phyloP scores from a whole-genome alignment of 1,140 invertebrate species.

The Micrasema minimum region DNA sequence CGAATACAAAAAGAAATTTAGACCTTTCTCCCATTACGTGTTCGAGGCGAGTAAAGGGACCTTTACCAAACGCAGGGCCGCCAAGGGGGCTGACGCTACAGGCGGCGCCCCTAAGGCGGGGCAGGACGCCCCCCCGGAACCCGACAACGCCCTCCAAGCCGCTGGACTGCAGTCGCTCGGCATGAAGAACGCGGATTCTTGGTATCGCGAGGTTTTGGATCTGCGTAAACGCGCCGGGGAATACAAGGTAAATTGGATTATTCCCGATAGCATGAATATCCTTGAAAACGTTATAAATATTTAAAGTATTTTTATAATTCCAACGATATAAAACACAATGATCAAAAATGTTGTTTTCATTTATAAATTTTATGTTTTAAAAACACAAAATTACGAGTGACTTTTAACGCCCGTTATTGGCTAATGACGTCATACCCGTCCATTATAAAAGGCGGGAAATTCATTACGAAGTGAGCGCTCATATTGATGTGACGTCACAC shows the following conservation, averaged over 20 bases:
- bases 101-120: slow-evolving; percentile 11
- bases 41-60: slow-evolving; percentile 78
- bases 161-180: slow-evolving; percentile 58
- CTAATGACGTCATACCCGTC: too few relatives aligned
- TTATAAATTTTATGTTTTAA: too few relatives aligned
- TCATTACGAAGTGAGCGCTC: too few relatives aligned
- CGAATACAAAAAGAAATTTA: slow-evolving; percentile 84
- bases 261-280: too few relatives aligned
- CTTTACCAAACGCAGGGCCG: slow-evolving; percentile 71
- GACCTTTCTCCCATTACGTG: slow-evolving; percentile 84
- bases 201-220: slow-evolving; percentile 88
- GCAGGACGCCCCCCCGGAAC: slow-evolving; percentile 54
- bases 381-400: too few relatives aligned
- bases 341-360: too few relatives aligned
- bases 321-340: too few relatives aligned
- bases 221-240: slow-evolving; percentile 90
- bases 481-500: too few relatives aligned
- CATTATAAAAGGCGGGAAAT: too few relatives aligned
- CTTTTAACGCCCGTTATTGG: too few relatives aligned
- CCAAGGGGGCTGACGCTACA: slow-evolving; percentile 3
- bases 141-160: slow-evolving; percentile 58
- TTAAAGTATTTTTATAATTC: too few relatives aligned
- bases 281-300: too few relatives aligned
- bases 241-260: slow-evolving; percentile 78
- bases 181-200: slow-evolving; percentile 67